Conservation (phyloP, 2,888 invertebrate genomes). For the Halocaridina rubra region DNA sequence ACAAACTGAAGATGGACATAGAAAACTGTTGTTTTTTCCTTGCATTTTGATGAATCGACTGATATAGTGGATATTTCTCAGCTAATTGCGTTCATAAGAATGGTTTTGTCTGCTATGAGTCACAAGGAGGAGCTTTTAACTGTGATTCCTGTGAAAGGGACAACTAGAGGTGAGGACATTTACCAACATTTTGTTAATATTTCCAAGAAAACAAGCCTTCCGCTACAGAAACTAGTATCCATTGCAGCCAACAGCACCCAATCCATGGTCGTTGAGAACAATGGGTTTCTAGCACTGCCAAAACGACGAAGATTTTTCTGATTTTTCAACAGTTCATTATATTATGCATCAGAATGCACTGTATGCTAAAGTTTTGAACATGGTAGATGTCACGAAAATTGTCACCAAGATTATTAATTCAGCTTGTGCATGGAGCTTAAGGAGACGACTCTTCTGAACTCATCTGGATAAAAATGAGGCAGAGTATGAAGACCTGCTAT, state of each 20-base stretch:
- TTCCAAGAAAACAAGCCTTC: neutral
- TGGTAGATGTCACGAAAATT: conserved; percentile 1
- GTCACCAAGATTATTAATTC: neutral
- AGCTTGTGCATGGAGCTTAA: neutral
- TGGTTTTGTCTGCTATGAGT: conserved; percentile 5
- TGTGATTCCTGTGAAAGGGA: neutral
- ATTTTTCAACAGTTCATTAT: neutral
- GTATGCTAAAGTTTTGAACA: conserved; percentile 4
- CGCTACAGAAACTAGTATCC: neutral
- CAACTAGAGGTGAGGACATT: conserved; percentile 7
- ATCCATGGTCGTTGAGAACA: neutral
- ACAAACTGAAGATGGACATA: conserved; percentile 9
- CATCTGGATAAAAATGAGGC: neutral
- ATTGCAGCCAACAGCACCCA: neutral
- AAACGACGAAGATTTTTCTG: neutral
- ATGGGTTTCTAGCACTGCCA: neutral
- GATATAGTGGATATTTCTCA: conserved; percentile 14
- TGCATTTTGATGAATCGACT: conserved; percentile 16
- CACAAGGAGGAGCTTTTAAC: conserved; percentile 14
- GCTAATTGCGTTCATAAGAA: neutral
- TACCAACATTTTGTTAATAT: conserved; percentile 21
- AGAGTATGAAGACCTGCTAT: neutral
- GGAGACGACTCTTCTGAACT: neutral
- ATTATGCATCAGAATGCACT: neutral
- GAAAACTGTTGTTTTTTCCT: conserved; percentile 4